A percentile compares a stretch with the other conserved stretches of the same genome.
phyloP scores from a whole-genome alignment of 2,888 invertebrate genomes.

The Augiades crinisus region DNA sequence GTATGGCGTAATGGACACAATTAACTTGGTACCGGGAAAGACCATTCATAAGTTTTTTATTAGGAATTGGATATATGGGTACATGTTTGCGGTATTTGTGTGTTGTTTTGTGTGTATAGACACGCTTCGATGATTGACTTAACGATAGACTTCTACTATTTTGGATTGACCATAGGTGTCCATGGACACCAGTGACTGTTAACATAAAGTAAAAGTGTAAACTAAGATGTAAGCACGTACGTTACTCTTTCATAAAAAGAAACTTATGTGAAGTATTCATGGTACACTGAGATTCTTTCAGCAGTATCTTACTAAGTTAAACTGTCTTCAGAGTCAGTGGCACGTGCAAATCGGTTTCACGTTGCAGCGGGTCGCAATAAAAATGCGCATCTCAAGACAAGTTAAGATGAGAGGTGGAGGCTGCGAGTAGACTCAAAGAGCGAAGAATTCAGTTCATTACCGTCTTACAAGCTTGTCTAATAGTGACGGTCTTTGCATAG shows the following conservation, averaged over 20 bases:
- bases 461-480: conserved; percentile 56
- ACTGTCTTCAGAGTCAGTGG: conserved; percentile 14
- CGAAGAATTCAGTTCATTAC: conserved; percentile 69
- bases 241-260: not conserved
- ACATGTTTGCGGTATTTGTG: too few relatives aligned
- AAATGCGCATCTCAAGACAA: conserved; percentile 45
- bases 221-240: too few relatives aligned
- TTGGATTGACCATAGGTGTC: too few relatives aligned
- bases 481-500: conserved; percentile 35
- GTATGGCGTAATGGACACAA: too few relatives aligned
- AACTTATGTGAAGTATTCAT: not conserved
- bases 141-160: too few relatives aligned
- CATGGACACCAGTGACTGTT: too few relatives aligned
- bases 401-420: conserved; percentile 37
- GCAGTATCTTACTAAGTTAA: conserved; percentile 17
- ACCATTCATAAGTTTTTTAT: too few relatives aligned
- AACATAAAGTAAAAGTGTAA: too few relatives aligned
- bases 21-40: too few relatives aligned
- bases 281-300: not conserved
- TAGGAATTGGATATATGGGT: too few relatives aligned
- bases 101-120: too few relatives aligned
- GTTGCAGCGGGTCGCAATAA: conserved; percentile 31
- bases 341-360: conserved; percentile 22
- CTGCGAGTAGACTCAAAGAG: conserved; percentile 55
- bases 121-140: not conserved